phyloP scores from a whole-genome alignment of 2,888 invertebrate species.

The Odiellus spinosus region DNA sequence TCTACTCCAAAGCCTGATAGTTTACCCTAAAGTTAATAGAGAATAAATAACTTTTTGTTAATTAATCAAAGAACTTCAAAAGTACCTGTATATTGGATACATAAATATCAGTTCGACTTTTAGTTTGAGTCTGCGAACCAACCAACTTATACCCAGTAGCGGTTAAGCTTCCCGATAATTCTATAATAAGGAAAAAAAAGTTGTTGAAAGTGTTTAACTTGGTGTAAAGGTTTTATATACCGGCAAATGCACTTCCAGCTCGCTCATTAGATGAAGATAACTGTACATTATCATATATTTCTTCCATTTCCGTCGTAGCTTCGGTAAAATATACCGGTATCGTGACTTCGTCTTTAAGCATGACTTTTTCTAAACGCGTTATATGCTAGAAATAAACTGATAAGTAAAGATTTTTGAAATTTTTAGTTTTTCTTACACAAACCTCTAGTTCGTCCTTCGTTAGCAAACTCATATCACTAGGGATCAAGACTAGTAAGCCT shows the following conservation, averaged over 20 bases:
- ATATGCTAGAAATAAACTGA: slow-evolving; percentile 38
- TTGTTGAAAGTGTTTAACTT: not conserved
- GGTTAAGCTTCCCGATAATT: slow-evolving; percentile 67
- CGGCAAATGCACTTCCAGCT: slow-evolving; percentile 57
- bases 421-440: slow-evolving; percentile 4
- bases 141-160: slow-evolving; percentile 91
- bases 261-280: slow-evolving; percentile 50
- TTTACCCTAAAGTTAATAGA: slow-evolving; percentile 45
- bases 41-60: not conserved
- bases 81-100: slow-evolving; percentile 53
- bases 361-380: slow-evolving; percentile 58
- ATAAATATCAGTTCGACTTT: slow-evolving; percentile 57
- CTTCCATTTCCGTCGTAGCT: slow-evolving; percentile 54
- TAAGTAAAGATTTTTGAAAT: not conserved
- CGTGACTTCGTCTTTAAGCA: slow-evolving; percentile 58
- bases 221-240: no score
- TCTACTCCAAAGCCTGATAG: slow-evolving; percentile 52
- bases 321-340: slow-evolving; percentile 76
- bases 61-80: not conserved
- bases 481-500: slow-evolving; percentile 67
- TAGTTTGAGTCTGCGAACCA: slow-evolving; percentile 53
- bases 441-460: slow-evolving; percentile 37
- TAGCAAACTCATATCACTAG: slow-evolving; percentile 48
- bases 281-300: slow-evolving; percentile 58
- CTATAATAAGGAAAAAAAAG: slow-evolving; percentile 29